These are phyloP conservation scores for Drosophila bocki DNA, from an alignment of 1,140 invertebrate genomes.

Conservation along the genomic window DNA sequence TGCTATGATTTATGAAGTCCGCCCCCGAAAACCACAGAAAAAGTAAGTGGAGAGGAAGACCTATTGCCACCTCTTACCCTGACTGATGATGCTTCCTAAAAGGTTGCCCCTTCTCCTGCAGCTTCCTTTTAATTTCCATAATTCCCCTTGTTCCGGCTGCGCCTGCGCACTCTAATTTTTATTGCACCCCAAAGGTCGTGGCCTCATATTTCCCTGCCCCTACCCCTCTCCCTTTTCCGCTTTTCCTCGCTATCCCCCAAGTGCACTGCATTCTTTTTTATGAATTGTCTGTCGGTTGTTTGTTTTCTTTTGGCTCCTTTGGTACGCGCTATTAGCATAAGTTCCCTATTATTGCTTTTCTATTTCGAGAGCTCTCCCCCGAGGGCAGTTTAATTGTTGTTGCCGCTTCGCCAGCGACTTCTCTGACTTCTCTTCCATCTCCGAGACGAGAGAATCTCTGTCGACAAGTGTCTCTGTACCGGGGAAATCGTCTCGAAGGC, in stretches of 20 bases:
- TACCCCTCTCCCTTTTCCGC: neutral
- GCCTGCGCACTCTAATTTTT: conserved; percentile 78
- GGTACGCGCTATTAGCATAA: conserved; percentile 80
- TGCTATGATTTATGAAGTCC: conserved; percentile 64
- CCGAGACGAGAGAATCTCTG: conserved; percentile 16
- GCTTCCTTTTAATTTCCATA: conserved; percentile 45
- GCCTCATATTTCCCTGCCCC: conserved; percentile 2
- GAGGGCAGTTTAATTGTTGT: conserved; percentile 42
- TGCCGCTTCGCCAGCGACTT: conserved; percentile 14
- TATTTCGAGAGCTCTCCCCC: conserved; percentile 46
- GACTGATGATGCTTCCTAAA: conserved; percentile 47
- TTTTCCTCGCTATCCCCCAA: conserved; percentile 16
- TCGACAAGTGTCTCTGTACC: conserved; percentile 63
- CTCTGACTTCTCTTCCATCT: conserved; percentile 5
- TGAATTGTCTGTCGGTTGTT: conserved; percentile 67
- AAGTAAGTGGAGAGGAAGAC: conserved; percentile 31
- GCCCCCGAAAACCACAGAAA: conserved; percentile 2
- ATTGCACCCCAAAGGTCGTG: conserved; percentile 49
- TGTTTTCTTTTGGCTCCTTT: conserved; percentile 62
- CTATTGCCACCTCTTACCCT: conserved; percentile 57
- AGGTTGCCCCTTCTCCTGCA: conserved; percentile 36
- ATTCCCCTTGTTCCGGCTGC: conserved; percentile 30
- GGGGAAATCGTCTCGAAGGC: conserved; percentile 27
- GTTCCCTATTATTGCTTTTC: conserved; percentile 60
- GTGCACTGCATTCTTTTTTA: conserved; percentile 59